Evolutionary conservation across 2,888 invertebrate species (phyloP), one percentile per base, ranked within the genome.

Genomic region (Amiota mariae): DNA sequence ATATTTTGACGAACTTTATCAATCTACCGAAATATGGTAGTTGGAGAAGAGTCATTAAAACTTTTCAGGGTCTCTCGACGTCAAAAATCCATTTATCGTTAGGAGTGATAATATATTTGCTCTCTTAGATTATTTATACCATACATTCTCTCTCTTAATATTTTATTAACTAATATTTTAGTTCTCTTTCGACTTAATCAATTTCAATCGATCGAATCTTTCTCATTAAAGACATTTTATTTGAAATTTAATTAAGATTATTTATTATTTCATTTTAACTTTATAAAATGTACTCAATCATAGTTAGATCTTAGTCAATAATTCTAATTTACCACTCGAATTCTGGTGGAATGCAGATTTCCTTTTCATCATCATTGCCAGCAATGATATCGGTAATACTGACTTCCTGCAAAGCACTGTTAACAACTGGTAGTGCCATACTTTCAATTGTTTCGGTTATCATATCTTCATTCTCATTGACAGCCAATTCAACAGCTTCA

Each of bases 401-500:
- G 57, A 81, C 71, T 1, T 86, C 83, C 1, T 81, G 82, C 72
- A 88, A 73, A 64, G 75, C 71, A 8, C 8, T 74, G 79, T 89
- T 89, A 1, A 85, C 82, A 0, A 67, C 64, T 48, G 86, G 85
- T 78, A 89, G 47, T 36, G 82, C 80, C 11, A 79, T 64, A 4
- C n/a, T 46, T 76, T 89, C 86, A 70, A 88, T 84, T 61, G 81
- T 81, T 0, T 84, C 75, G 2, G 87, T 70, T 74, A 89, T 85
- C 59, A 78, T 48, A 46, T 87, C 80, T 72, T 87, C 85, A 66
- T 88, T 88, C 64, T 87, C 85, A 77, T 89, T 89, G 76, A 89
- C 70, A 8, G 76, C 78, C 51, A 80, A 2, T 72, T 84, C 78
- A 18, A 88, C 81, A 8, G 77, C 73, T 72, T 87, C 86, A 67